Percentiles rank a stretch among this genome's conserved stretches.
Conservation (phyloP, 1,140 invertebrate species). For the Drosophila azteca region DNA sequence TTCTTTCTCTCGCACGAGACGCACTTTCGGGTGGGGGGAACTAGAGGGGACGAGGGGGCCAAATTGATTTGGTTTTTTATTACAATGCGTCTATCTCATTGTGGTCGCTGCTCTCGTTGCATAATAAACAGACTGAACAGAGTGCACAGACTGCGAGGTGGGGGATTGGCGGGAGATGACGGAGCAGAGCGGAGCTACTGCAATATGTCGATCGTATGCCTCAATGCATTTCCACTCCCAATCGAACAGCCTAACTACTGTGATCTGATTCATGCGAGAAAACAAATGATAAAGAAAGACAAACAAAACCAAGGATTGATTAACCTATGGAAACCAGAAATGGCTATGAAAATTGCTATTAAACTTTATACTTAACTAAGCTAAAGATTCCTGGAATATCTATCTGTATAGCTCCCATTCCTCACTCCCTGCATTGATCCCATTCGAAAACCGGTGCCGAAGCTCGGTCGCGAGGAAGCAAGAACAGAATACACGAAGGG, state of each 20-base stretch:
- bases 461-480: too few species aligned
- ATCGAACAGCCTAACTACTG: neutral
- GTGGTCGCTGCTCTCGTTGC: constrained; percentile 42
- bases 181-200: constrained; percentile 8
- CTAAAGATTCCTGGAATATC: too few species aligned
- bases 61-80: constrained; percentile 59
- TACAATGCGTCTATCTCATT: constrained; percentile 38
- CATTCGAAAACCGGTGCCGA: too few species aligned
- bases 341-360: too few species aligned
- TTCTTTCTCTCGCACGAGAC: constrained; percentile 29
- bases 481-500: too few species aligned
- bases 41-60: neutral
- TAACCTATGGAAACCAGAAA: too few species aligned
- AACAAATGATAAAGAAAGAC: neutral
- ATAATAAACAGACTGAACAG: constrained; percentile 39
- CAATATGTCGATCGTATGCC: constrained; percentile 11
- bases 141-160: too few species aligned
- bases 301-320: neutral
- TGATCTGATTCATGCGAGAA: too few species aligned
- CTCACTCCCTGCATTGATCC: too few species aligned
- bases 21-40: neutral
- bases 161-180: constrained; percentile 1
- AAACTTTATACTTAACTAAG: too few species aligned
- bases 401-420: too few species aligned
- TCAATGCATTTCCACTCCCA: constrained; percentile 30